Percentiles rank a stretch among this genome's conserved stretches.
phyloP scores from a whole-genome alignment of 1,140 invertebrate genomes.

The Pseudoatta argentina region DNA sequence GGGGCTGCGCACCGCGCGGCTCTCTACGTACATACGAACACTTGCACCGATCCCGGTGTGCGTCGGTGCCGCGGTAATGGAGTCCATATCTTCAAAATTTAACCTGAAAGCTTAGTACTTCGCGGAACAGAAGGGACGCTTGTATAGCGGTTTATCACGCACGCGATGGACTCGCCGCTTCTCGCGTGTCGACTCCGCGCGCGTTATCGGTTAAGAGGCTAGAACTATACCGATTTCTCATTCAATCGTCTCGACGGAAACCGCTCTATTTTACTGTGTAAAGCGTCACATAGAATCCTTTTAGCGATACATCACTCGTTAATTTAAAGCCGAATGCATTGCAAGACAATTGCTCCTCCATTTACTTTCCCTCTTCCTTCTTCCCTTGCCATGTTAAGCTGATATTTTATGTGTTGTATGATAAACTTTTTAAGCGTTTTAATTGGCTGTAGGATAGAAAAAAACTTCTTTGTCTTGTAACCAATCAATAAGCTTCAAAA shows the following conservation, averaged over 20 bases:
- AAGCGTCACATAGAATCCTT: conserved; percentile 21
- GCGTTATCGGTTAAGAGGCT: conserved; percentile 1
- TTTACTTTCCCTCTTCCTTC: neutral
- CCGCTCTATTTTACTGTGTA: too few relatives aligned
- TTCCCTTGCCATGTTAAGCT: too few relatives aligned
- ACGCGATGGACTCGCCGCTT: conserved; percentile 41
- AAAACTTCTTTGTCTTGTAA: too few relatives aligned
- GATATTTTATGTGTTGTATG: too few relatives aligned
- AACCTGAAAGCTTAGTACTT: conserved; percentile 59
- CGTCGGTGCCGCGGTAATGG: conserved; percentile 46
- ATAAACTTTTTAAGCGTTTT: too few relatives aligned
- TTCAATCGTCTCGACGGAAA: conserved; percentile 17
- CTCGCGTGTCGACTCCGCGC: neutral
- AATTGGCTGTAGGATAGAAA: too few relatives aligned
- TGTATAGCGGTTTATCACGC: conserved; percentile 55
- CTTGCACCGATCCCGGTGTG: neutral
- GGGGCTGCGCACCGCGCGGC: neutral
- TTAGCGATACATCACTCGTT: neutral
- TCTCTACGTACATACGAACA: conserved; percentile 25
- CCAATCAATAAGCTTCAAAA: too few relatives aligned
- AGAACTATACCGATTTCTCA: conserved; percentile 1
- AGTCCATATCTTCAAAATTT: conserved; percentile 69
- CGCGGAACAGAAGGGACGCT: conserved; percentile 54
- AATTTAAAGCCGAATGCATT: neutral
- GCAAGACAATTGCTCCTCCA: neutral